A percentile compares a stretch with the other conserved stretches of the same genome.
Evolutionary conservation across 1,140 invertebrate genomes (phyloP).

Genomic region (Drosophila insularis): DNA sequence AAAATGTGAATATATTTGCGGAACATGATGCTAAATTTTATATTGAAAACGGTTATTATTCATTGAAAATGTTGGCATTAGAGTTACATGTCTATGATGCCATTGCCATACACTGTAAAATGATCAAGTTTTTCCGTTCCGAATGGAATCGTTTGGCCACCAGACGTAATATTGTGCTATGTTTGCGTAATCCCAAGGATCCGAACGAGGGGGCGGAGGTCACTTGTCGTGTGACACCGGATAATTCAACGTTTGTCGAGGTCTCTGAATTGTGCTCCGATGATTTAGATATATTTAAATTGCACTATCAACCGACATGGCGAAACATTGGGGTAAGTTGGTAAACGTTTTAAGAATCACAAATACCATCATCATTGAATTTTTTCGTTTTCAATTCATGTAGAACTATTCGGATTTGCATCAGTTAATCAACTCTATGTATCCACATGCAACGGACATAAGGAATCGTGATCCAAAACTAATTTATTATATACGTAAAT

Average conservation of each 20-base stretch:
- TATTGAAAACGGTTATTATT: conserved; percentile 76
- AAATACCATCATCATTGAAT: neutral
- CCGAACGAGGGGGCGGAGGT: conserved; percentile 17
- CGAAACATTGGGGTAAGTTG: conserved; percentile 64
- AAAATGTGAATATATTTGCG: conserved; percentile 72
- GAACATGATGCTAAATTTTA: conserved; percentile 68
- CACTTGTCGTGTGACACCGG: conserved; percentile 61
- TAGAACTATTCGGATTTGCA: conserved; percentile 66
- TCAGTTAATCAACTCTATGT: conserved; percentile 71
- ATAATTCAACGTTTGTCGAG: conserved; percentile 66
- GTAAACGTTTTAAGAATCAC: neutral
- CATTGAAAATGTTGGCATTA: conserved; percentile 62
- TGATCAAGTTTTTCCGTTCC: conserved; percentile 53
- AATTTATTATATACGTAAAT: conserved; percentile 54
- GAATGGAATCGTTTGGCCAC: conserved; percentile 73
- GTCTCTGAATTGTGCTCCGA: conserved; percentile 61
- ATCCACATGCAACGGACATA: conserved; percentile 55
- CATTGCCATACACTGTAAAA: conserved; percentile 58
- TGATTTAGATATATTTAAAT: conserved; percentile 32
- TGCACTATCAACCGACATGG: conserved; percentile 60
- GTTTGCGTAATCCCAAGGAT: conserved; percentile 47
- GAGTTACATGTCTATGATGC: conserved; percentile 67
- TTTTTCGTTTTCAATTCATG: neutral
- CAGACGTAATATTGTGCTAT: conserved; percentile 57
- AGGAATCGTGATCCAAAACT: conserved; percentile 64